A percentile compares a stretch with the other conserved stretches of the same genome.
Conservation (phyloP, 1,140 invertebrate genomes). For the Laodelphax striatellus region DNA sequence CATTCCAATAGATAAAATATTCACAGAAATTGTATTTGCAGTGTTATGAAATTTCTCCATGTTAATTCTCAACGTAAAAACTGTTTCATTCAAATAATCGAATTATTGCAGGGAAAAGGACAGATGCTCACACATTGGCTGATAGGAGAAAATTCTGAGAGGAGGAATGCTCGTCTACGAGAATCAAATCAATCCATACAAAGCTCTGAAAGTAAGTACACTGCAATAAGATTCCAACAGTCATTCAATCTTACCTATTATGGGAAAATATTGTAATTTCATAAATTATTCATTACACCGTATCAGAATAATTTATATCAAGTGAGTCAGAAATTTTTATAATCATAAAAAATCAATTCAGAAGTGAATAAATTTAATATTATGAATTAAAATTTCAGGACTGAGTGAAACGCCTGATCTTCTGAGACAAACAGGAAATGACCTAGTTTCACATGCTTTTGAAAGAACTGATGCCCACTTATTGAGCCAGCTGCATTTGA, state of each 20-base stretch:
- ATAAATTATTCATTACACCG: too few relatives aligned
- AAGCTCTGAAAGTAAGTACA: conserved; percentile 18
- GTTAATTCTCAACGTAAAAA: too few relatives aligned
- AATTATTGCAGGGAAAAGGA: conserved; percentile 48
- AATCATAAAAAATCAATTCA: too few relatives aligned
- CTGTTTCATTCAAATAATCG: background rate
- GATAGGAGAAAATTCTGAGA: conserved; percentile 41
- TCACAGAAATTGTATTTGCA: background rate
- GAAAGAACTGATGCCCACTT: conserved; percentile 12
- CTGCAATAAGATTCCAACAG: background rate
- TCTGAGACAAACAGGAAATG: conserved; percentile 21
- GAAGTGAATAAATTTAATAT: too few relatives aligned
- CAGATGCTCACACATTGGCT: conserved; percentile 69
- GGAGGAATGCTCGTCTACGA: conserved; percentile 19
- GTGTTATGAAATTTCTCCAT: background rate
- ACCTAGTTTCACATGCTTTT: conserved; percentile 15
- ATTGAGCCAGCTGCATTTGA: conserved; percentile 21
- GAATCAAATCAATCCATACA: conserved; percentile 13
- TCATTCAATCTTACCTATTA: too few relatives aligned
- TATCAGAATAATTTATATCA: too few relatives aligned
- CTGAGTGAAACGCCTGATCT: conserved; percentile 26
- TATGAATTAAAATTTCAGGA: conserved; percentile 5
- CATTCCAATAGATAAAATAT: too few relatives aligned
- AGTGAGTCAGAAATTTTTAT: too few relatives aligned
- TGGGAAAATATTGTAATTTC: too few relatives aligned